Evolutionary conservation across 2,113 vertebrate genomes (phyloP).

Genomic region (Vanacampus margaritifer): DNA sequence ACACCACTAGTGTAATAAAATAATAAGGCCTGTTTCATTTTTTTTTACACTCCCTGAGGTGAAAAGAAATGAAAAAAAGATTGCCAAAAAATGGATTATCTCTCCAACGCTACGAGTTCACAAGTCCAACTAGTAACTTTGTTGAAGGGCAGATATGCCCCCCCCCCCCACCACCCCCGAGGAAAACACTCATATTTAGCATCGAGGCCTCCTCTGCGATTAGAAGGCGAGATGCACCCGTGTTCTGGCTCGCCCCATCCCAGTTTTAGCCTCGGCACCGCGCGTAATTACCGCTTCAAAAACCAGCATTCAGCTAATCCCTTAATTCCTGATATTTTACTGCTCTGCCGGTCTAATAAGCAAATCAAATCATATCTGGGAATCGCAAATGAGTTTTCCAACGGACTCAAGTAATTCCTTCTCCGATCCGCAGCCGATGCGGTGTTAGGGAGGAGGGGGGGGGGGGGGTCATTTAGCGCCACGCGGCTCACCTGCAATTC

Average conservation of each 20-base stretch:
- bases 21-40: conserved; percentile 69
- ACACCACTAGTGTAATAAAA: conserved; percentile 65
- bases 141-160: conserved; percentile 74
- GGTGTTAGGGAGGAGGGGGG: conserved; percentile 17
- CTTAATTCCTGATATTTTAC: conserved; percentile 76
- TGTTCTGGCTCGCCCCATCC: conserved; percentile 57
- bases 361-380: conserved; percentile 74
- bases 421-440: conserved; percentile 48
- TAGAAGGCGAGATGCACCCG: conserved; percentile 62
- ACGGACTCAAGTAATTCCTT: conserved; percentile 69
- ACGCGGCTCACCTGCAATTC: conserved; percentile 90
- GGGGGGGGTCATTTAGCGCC: background rate
- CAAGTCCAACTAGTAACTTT: conserved; percentile 74
- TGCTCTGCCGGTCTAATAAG: conserved; percentile 73
- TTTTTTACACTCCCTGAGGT: conserved; percentile 66
- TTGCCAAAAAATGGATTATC: conserved; percentile 75
- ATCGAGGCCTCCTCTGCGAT: conserved; percentile 71
- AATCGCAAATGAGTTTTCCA: conserved; percentile 74
- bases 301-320: conserved; percentile 71
- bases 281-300: conserved; percentile 73
- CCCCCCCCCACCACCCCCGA: conserved; percentile 39
- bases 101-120: conserved; percentile 70
- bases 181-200: conserved; percentile 72
- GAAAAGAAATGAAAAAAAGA: conserved; percentile 44
- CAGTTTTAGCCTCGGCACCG: conserved; percentile 66